A percentile compares a stretch with the other conserved stretches of the same genome.
phyloP scores from a whole-genome alignment of 2,797 vertebrate genomes.

The Hipposideros larvatus region DNA sequence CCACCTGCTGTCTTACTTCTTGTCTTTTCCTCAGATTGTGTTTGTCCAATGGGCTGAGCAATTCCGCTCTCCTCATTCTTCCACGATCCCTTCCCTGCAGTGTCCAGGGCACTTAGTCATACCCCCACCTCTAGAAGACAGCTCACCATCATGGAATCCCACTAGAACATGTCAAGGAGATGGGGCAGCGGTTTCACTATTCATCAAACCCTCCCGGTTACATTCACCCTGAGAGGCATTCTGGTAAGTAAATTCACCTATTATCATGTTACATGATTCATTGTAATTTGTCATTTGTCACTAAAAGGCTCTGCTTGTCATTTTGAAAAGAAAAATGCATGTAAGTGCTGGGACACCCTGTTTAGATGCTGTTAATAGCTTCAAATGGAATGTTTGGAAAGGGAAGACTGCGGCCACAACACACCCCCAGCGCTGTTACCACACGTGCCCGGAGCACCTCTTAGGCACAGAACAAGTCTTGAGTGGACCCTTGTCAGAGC shows the following conservation, averaged over 20 bases:
- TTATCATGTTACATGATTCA: not conserved
- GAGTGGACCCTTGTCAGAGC: not conserved
- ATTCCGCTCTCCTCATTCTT: not conserved
- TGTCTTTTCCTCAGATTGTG: not conserved
- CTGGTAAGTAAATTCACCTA: not conserved
- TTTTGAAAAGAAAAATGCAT: constrained; percentile 13
- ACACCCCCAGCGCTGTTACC: too few relatives aligned
- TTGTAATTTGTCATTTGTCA: not conserved
- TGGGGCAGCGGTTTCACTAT: not conserved
- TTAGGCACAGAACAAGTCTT: not conserved
- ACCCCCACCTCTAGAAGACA: not conserved
- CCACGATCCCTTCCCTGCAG: too few relatives aligned
- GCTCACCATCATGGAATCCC: not conserved
- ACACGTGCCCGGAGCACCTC: not conserved
- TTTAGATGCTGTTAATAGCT: not conserved
- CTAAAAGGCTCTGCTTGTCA: not conserved
- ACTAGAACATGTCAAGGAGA: not conserved
- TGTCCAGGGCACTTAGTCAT: not conserved
- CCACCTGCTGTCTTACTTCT: not conserved
- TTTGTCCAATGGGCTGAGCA: not conserved
- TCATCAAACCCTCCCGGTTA: not conserved
- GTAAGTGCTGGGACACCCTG: not conserved
- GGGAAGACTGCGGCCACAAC: not conserved
- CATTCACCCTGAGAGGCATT: not conserved
- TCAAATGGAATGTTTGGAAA: not conserved